phyloP scores from a whole-genome alignment of 1,140 invertebrate genomes.

The Lepidurus couesii region DNA sequence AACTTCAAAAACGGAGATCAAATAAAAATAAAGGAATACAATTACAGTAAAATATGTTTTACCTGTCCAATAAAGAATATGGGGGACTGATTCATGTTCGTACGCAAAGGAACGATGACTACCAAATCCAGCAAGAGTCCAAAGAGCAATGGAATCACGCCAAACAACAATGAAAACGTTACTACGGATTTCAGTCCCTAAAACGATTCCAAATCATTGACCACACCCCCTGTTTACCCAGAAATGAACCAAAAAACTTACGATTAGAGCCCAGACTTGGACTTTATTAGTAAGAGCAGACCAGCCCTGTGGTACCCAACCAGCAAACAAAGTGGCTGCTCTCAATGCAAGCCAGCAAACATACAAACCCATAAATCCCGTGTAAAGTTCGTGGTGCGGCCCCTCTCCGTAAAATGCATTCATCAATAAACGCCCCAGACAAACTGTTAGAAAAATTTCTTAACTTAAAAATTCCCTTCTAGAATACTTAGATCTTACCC shows the following conservation, averaged over 20 bases:
- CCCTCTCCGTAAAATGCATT: slow-evolving; percentile 44
- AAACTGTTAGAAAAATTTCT: slow-evolving; percentile 35
- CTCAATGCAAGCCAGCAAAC: slow-evolving; percentile 82
- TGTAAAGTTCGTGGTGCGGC: slow-evolving; percentile 88
- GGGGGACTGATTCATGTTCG: slow-evolving; percentile 88
- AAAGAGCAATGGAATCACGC: slow-evolving; percentile 85
- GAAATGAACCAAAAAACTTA: slow-evolving; percentile 37
- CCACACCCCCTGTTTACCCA: slow-evolving; percentile 32
- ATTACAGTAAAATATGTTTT: slow-evolving; percentile 51
- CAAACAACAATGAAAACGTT: slow-evolving; percentile 67
- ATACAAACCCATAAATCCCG: slow-evolving; percentile 88
- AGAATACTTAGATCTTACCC: slow-evolving; percentile 43
- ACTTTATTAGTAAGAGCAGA: slow-evolving; percentile 65
- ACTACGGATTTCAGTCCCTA: slow-evolving; percentile 51
- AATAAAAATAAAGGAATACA: background rate
- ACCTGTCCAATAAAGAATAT: slow-evolving; percentile 76
- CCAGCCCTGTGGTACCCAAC: slow-evolving; percentile 82
- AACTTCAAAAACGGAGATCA: too few species aligned
- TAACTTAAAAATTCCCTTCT: background rate
- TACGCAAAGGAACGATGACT: slow-evolving; percentile 84
- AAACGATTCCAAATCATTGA: slow-evolving; percentile 14
- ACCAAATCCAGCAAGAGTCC: slow-evolving; percentile 87
- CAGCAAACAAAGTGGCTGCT: slow-evolving; percentile 66
- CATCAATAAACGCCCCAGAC: slow-evolving; percentile 38
- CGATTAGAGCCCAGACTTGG: slow-evolving; percentile 59